Evolutionary conservation across 35 echinoderm and acorn worm species (phyloP).

Genomic region (Ophiothrix spiculata): DNA sequence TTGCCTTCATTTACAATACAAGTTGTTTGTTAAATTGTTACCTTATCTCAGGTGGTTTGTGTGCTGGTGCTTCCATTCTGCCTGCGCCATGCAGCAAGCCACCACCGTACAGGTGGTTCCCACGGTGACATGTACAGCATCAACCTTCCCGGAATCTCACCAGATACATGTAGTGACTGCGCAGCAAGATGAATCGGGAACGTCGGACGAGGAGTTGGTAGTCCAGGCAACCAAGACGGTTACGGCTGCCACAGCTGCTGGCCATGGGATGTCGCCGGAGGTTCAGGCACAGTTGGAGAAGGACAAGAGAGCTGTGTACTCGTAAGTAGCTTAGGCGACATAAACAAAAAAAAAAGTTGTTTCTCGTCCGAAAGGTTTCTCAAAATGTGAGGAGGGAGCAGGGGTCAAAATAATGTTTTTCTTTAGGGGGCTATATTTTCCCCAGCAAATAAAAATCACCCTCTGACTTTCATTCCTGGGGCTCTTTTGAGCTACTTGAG

Average conservation of each 20-base stretch:
- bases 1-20: too few species aligned
- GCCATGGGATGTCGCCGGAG: slow-evolving; percentile 28
- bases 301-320: slow-evolving; percentile 50
- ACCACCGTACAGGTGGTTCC: neutral
- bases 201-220: neutral
- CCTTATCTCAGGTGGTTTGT: neutral
- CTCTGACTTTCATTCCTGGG: too few species aligned
- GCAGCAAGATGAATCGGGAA: neutral
- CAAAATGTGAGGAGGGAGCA: too few species aligned
- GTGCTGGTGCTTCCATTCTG: neutral
- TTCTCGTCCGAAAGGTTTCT: too few species aligned
- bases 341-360: too few species aligned
- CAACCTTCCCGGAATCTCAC: slow-evolving; percentile 21
- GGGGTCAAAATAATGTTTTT: too few species aligned
- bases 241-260: neutral
- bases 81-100: neutral
- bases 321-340: too few species aligned
- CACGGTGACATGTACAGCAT: neutral
- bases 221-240: slow-evolving; percentile 27
- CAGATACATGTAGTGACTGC: neutral
- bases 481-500: too few species aligned
- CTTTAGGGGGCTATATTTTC: too few species aligned
- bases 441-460: too few species aligned
- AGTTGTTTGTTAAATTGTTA: too few species aligned
- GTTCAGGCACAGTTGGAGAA: slow-evolving; percentile 58